Evolutionary conservation across 1,140 invertebrate species (phyloP).

Genomic region (Anoplolepis gracilipes): DNA sequence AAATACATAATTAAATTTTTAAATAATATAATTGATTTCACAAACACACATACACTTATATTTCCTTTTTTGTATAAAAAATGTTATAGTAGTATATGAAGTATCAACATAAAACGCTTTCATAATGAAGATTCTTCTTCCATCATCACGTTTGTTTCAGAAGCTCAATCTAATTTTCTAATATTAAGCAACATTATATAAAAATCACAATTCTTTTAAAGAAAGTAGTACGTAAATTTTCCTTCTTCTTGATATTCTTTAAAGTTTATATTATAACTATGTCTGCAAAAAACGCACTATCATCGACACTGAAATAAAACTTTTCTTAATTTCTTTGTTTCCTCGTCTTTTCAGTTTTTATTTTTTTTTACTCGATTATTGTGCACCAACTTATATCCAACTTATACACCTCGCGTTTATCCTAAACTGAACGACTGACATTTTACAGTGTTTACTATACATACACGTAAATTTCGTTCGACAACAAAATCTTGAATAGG

Average conservation of each 20-base stretch:
- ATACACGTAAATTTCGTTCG: neutral
- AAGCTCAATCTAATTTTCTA: neutral
- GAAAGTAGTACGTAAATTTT: conserved; percentile 1
- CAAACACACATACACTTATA: no score
- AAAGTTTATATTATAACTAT: neutral
- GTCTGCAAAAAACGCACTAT: neutral
- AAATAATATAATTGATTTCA: neutral
- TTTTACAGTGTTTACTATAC: neutral
- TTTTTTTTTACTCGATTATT: conserved; percentile 28
- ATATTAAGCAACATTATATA: neutral
- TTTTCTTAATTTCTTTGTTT: conserved; percentile 16
- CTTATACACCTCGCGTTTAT: neutral
- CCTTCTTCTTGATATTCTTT: neutral
- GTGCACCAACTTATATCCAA: neutral
- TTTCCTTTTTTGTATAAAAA: neutral
- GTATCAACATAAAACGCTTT: neutral
- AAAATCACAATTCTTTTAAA: neutral
- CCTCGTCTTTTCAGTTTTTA: neutral
- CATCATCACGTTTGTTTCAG: neutral
- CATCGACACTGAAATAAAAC: neutral
- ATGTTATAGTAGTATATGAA: neutral
- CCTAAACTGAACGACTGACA: neutral
- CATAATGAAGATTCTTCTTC: neutral
- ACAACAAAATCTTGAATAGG: neutral
- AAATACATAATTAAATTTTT: neutral